phyloP scores from a whole-genome alignment of 2,113 vertebrate genomes.

The Numida meleagris region DNA sequence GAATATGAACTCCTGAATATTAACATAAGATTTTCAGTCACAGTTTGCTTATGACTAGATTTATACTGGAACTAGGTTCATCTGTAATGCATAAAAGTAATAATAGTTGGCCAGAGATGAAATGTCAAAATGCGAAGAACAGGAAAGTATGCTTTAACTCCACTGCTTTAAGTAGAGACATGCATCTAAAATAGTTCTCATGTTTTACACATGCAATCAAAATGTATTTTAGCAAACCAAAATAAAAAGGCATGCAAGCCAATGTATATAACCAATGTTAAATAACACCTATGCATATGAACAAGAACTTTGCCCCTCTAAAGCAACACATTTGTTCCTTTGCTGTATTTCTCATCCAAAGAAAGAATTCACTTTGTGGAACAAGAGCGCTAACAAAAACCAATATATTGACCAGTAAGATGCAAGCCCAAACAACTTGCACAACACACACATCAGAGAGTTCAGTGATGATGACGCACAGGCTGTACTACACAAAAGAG shows the following conservation, averaged over 20 bases:
- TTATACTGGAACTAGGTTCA: neutral
- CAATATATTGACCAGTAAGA: slow-evolving; percentile 43
- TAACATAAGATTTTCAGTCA: neutral
- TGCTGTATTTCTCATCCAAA: neutral
- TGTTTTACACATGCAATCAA: neutral
- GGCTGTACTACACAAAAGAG: neutral
- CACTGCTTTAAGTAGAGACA: neutral
- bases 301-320: neutral
- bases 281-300: neutral
- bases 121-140: neutral
- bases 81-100: neutral
- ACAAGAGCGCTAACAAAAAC: neutral
- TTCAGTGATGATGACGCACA: neutral
- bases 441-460: neutral
- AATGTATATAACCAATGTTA: neutral
- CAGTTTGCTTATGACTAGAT: neutral
- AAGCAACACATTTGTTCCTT: neutral
- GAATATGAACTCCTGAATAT: neutral
- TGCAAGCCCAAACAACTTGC: slow-evolving; percentile 13
- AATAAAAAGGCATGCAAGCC: neutral
- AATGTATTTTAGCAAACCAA: neutral
- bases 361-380: slow-evolving; percentile 12
- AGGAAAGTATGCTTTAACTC: neutral
- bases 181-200: neutral
- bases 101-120: neutral